phyloP scores from a whole-genome alignment of 2,113 vertebrate species.

The Felis catus region DNA sequence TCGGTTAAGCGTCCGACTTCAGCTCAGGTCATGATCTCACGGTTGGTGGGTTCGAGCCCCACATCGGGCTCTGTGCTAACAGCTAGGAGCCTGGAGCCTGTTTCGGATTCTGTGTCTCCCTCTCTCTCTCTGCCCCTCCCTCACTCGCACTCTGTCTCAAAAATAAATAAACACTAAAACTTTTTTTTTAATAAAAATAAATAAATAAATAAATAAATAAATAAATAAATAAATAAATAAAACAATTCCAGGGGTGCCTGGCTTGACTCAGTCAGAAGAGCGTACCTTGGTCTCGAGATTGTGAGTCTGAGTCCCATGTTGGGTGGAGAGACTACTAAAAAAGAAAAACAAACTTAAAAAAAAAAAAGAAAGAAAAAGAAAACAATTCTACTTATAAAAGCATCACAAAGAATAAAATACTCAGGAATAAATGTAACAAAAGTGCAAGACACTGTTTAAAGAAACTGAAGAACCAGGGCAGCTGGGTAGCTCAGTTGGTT shows the following conservation, averaged over 20 bases:
- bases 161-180: no score
- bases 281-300: not conserved
- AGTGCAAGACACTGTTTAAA: not conserved
- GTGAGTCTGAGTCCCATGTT: not conserved
- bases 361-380: not conserved
- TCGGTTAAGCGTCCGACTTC: no score
- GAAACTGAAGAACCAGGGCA: not conserved
- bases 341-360: not conserved
- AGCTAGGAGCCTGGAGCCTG: no score
- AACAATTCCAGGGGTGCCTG: not conserved
- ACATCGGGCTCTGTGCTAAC: rapidly evolving
- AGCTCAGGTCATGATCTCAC: not conserved
- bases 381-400: not conserved
- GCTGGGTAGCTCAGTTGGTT: no score
- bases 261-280: not conserved
- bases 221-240: not conserved
- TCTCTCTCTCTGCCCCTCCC: not conserved
- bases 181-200: no score
- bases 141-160: no score
- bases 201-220: no score
- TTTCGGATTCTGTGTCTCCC: not conserved
- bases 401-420: not conserved
- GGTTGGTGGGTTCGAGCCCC: not conserved
- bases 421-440: not conserved
- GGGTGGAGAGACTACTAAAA: not conserved